These are phyloP conservation scores for Amphimallon solstitiale DNA, from an alignment of 2,888 invertebrate species.

Conservation along the genomic window DNA sequence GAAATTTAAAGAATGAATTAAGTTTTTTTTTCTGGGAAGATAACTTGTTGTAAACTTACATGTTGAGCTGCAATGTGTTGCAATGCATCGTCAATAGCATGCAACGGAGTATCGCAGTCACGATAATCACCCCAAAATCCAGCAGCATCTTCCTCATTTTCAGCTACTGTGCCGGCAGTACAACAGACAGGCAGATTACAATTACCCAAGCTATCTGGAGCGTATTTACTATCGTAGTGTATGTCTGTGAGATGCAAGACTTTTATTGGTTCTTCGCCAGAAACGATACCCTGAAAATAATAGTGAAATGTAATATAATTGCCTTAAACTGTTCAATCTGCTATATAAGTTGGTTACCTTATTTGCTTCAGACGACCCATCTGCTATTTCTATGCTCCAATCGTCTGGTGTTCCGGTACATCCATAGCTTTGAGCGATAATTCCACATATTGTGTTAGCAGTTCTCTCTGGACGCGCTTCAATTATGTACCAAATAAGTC, in stretches of 20 bases:
- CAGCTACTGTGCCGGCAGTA: conserved; percentile 66
- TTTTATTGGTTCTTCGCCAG: conserved; percentile 47
- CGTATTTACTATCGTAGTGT: conserved; percentile 82
- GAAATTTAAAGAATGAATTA: too few species aligned
- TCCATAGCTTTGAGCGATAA: conserved; percentile 64
- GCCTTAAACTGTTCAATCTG: background rate
- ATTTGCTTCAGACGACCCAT: background rate
- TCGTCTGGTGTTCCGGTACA: conserved; percentile 46
- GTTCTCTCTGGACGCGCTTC: conserved; percentile 66
- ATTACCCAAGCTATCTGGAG: conserved; percentile 71
- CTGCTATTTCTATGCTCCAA: conserved; percentile 52
- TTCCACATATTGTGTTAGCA: conserved; percentile 67
- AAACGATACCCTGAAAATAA: conserved; percentile 27
- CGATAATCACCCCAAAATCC: conserved; percentile 87
- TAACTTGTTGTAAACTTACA: too few species aligned
- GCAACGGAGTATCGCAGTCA: conserved; percentile 78
- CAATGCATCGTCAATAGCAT: conserved; percentile 71
- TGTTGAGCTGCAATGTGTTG: conserved; percentile 4
- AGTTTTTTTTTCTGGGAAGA: too few species aligned
- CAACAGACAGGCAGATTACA: conserved; percentile 87
- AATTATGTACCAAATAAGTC: conserved; percentile 69
- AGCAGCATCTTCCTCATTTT: conserved; percentile 63
- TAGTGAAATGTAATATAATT: background rate
- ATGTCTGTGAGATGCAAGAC: conserved; percentile 80
- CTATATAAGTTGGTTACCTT: conserved; percentile 34